Evolutionary conservation across 2,888 invertebrate genomes (phyloP).

Genomic region (Copidosoma aretas): DNA sequence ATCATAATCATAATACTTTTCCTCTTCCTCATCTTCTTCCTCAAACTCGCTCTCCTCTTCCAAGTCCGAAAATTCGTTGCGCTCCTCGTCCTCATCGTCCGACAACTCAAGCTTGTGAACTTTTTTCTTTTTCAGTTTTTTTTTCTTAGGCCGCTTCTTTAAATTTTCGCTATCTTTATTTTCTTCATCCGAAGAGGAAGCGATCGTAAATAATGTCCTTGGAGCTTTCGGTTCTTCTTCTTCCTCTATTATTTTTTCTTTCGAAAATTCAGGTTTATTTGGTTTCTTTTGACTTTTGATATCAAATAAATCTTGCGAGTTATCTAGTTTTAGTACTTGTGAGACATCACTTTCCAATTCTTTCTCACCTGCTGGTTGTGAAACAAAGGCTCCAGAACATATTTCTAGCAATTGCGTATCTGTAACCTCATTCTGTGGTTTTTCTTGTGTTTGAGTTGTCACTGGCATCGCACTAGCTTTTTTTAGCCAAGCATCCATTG

Average conservation of each 20-base stretch:
- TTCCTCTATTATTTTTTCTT: background rate
- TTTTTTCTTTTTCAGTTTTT: conserved; percentile 44
- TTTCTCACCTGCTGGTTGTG: conserved; percentile 48
- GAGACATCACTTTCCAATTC: conserved; percentile 23
- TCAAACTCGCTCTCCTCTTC: conserved; percentile 58
- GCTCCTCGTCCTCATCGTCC: conserved; percentile 52
- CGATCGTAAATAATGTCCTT: conserved; percentile 43
- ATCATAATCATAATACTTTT: conserved; percentile 74
- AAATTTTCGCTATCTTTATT: conserved; percentile 53
- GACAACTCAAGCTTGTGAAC: conserved; percentile 51
- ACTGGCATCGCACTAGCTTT: conserved; percentile 1
- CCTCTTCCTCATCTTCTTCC: conserved; percentile 48
- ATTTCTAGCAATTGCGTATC: conserved; percentile 59
- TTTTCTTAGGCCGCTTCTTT: conserved; percentile 44
- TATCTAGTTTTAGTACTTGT: background rate
- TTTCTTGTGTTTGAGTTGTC: background rate
- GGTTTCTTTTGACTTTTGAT: background rate
- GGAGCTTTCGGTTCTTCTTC: conserved; percentile 57
- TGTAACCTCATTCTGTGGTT: conserved; percentile 37
- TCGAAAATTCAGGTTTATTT: background rate
- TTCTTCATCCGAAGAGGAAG: conserved; percentile 59
- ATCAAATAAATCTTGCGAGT: background rate
- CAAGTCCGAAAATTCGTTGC: conserved; percentile 34
- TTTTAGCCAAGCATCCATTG: conserved; percentile 31
- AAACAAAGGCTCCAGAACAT: conserved; percentile 67